phyloP scores from a whole-genome alignment of 2,113 vertebrate genomes.

The Barbus barbus region DNA sequence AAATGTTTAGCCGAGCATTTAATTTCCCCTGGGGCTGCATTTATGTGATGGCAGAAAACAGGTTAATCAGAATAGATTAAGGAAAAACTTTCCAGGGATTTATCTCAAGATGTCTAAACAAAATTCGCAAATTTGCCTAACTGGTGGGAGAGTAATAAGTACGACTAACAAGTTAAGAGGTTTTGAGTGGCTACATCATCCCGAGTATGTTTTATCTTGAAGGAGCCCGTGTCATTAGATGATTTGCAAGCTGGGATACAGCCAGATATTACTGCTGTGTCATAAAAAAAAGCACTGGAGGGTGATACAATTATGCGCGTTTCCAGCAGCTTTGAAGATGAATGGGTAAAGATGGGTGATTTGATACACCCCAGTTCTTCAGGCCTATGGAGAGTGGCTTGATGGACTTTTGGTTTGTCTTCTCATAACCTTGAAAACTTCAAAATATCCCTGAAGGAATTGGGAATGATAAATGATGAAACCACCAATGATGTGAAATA shows the following conservation, averaged over 20 bases:
- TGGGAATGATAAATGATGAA: not conserved
- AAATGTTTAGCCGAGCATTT: slow-evolving; percentile 45
- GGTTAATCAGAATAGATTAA: slow-evolving; percentile 47
- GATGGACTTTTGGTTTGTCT: not conserved
- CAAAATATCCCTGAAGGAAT: not conserved
- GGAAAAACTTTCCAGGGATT: slow-evolving; percentile 30
- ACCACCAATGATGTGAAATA: not conserved
- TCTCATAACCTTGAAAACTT: slow-evolving; percentile 6
- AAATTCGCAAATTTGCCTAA: not conserved
- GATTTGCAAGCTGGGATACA: not conserved
- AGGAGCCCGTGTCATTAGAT: slow-evolving; percentile 20
- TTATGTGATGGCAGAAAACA: slow-evolving; percentile 31
- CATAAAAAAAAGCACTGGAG: slow-evolving; percentile 21
- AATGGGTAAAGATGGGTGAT: slow-evolving; percentile 5
- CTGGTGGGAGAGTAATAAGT: slow-evolving; percentile 9
- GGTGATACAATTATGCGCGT: slow-evolving; percentile 22
- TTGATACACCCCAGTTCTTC: slow-evolving; percentile 11
- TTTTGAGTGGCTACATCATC: not conserved
- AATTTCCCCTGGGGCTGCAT: slow-evolving; percentile 44
- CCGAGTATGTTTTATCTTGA: not conserved
- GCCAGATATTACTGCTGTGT: slow-evolving; percentile 23
- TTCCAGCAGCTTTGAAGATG: slow-evolving; percentile 9
- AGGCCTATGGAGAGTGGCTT: not conserved
- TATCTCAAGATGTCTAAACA: slow-evolving; percentile 39
- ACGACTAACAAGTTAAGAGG: slow-evolving; percentile 28